Evolutionary conservation across 92 coral and sea anemone species (phyloP), one percentile per base, ranked within the genome.

Genomic region (Palythoa grandiflora): DNA sequence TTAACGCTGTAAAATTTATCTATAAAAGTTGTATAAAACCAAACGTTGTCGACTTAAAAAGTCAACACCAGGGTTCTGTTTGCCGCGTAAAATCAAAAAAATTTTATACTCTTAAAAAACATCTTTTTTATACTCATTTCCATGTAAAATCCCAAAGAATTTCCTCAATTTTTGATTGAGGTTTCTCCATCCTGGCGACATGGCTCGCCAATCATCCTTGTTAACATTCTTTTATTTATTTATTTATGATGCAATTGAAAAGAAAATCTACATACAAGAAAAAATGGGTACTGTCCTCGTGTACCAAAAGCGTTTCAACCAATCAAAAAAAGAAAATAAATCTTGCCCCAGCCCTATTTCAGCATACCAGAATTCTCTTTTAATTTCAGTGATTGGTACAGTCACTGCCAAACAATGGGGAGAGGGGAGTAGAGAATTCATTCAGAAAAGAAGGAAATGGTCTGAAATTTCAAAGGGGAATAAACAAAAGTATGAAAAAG

Each of bases 201-300:
- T 60, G 68, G 68, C 68, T 60, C 68, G 19, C 28, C 68, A 60
- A 60, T 60, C 68, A 60, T 60, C 68, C 68, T 60, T 60, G 2
- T 60, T 60, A 60, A 60, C 14, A 60, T 5, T 60, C 68, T 11
- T 60, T 60, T 60, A 60, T 60, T 60, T 60, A 60, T 60, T 60
- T 60, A 60, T 66, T 66, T 66, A n/a, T 65, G 71, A n/a, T 66
- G 71, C 71, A n/a, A 20, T 20, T n/a, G 71, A 66, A 66, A 66
- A 66, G 6, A 66, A n/a, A 66, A n/a, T 66, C 71, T 66, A 12
- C 71, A 66, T 66, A 66, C 38, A 66, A 66, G 71, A 66, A 66
- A 66, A 66, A 66, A 66, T 7, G 8, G 71, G 48, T 44, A 1
- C 48, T 44, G 48, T 44, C 48, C 48, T 44, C 48, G 48, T 44